phyloP scores from a whole-genome alignment of 2,888 invertebrate species.

The Cheilosia impressa region DNA sequence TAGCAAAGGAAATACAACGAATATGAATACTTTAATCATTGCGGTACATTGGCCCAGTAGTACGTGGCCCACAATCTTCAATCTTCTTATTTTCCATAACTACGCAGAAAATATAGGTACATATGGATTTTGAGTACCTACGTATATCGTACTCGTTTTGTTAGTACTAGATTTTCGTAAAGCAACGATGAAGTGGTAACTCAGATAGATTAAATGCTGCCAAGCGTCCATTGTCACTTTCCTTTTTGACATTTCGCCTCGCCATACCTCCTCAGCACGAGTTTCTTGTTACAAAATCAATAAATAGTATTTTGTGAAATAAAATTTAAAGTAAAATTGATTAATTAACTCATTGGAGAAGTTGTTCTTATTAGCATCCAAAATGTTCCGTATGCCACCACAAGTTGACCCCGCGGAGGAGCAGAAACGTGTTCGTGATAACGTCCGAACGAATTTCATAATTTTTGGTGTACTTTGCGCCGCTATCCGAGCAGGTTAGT shows the following conservation, averaged over 20 bases:
- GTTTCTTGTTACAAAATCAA: slow-evolving; percentile 4
- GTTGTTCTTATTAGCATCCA: slow-evolving; percentile 1
- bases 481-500: slow-evolving; percentile 81
- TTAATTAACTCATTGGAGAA: not conserved
- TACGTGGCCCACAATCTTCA: no score
- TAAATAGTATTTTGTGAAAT: not conserved
- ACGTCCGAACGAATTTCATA: slow-evolving; percentile 81
- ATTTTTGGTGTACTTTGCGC: slow-evolving; percentile 80
- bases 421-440: slow-evolving; percentile 80
- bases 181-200: no score
- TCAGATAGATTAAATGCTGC: no score
- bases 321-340: no score
- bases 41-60: no score
- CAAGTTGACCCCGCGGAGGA: slow-evolving; percentile 83
- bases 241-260: not conserved
- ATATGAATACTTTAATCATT: no score
- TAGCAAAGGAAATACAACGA: no score
- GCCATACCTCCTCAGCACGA: not conserved
- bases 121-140: no score
- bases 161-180: no score
- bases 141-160: no score
- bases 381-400: slow-evolving; percentile 82
- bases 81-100: no score
- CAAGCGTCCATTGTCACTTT: not conserved
- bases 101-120: no score